phyloP scores from a whole-genome alignment of 2,888 invertebrate species.

The Nysson spinosus region DNA sequence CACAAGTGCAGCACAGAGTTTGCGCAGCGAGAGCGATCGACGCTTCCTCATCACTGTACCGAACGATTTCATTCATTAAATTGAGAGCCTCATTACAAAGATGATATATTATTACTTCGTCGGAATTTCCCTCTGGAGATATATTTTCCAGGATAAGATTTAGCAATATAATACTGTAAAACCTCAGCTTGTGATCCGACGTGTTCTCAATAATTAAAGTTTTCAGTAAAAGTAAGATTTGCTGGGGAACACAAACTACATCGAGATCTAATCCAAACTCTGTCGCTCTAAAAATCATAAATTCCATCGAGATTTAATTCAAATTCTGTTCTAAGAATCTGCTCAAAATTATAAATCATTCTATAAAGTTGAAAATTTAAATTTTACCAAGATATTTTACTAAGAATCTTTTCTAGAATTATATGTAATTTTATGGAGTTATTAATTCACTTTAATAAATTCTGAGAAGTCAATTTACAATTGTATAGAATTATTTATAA shows the following conservation, averaged over 20 bases:
- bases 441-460: too few species aligned
- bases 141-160: conserved; percentile 34
- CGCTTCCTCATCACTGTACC: conserved; percentile 35
- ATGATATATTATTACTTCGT: conserved; percentile 20
- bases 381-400: too few species aligned
- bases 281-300: conserved; percentile 44
- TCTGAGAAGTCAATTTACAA: too few species aligned
- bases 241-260: conserved; percentile 29
- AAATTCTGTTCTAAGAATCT: too few species aligned
- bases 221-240: conserved; percentile 46
- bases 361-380: too few species aligned
- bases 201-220: conserved; percentile 25
- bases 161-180: conserved; percentile 27
- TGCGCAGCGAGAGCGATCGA: conserved; percentile 21
- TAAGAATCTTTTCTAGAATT: too few species aligned
- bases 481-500: too few species aligned
- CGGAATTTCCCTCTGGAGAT: conserved; percentile 6
- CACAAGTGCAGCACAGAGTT: conserved; percentile 46
- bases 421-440: too few species aligned
- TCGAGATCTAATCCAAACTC: conserved; percentile 30
- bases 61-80: conserved; percentile 44
- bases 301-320: too few species aligned
- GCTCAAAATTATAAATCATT: too few species aligned
- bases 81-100: conserved; percentile 35
- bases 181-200: conserved; percentile 24